A percentile compares a stretch with the other conserved stretches of the same genome.
phyloP scores from a whole-genome alignment of 1,140 invertebrate species.

The Rhynchophorus ferrugineus region DNA sequence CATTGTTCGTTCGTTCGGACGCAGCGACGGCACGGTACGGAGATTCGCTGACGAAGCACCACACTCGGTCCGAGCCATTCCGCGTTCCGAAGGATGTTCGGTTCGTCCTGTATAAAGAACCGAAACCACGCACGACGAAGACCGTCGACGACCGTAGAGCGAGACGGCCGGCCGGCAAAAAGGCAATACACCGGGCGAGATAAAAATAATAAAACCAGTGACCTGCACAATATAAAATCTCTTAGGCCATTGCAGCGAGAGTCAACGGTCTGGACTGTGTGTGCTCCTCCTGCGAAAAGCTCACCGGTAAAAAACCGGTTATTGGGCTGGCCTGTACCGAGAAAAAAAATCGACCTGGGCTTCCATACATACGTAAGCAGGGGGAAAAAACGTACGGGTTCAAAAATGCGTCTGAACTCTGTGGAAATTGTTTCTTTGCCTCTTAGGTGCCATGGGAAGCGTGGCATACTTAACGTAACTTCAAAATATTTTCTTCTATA shows the following conservation, averaged over 20 bases:
- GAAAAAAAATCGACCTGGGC: slow-evolving; percentile 18
- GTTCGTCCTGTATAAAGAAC: background rate
- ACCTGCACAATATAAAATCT: slow-evolving; percentile 23
- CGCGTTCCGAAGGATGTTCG: too few relatives aligned
- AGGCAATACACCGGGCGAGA: slow-evolving; percentile 18
- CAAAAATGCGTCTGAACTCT: too few relatives aligned
- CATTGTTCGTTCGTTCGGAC: too few relatives aligned
- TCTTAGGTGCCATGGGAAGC: too few relatives aligned
- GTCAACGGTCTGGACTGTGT: slow-evolving; percentile 15
- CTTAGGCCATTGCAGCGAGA: slow-evolving; percentile 16
- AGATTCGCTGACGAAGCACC: too few relatives aligned
- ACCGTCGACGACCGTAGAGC: slow-evolving; percentile 2
- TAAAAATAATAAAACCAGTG: slow-evolving; percentile 23
- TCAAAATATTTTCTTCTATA: too few relatives aligned
- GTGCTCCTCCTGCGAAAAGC: background rate
- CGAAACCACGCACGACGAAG: background rate
- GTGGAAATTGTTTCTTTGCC: too few relatives aligned
- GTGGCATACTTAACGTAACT: too few relatives aligned
- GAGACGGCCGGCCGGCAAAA: slow-evolving; percentile 9
- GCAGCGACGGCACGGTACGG: too few relatives aligned
- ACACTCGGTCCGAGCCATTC: too few relatives aligned
- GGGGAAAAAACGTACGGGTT: slow-evolving; percentile 9
- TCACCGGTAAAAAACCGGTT: slow-evolving; percentile 22
- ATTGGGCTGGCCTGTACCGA: slow-evolving; percentile 13
- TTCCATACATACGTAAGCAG: slow-evolving; percentile 21